Percentiles rank a stretch among this genome's conserved stretches.
Evolutionary conservation across 2,888 invertebrate genomes (phyloP).

Genomic region (Sinohyriopsis cumingii): DNA sequence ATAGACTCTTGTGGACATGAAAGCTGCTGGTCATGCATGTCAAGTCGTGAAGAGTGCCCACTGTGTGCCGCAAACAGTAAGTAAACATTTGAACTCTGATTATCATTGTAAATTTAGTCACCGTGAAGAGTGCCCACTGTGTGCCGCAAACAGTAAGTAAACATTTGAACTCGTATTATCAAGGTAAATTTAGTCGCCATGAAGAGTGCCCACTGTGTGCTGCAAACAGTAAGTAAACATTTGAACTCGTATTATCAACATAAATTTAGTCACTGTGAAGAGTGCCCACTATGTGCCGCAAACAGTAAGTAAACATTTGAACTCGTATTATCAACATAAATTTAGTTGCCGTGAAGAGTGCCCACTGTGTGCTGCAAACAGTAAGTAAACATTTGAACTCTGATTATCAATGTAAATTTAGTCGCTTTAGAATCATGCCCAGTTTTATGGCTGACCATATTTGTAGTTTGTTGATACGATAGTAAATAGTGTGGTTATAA

Average conservation of each 20-base stretch:
- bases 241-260: neutral
- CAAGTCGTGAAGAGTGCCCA: constrained; percentile 89
- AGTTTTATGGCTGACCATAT: too few species aligned
- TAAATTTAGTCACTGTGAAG: constrained; percentile 76
- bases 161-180: neutral
- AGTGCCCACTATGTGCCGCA: constrained; percentile 84
- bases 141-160: constrained; percentile 70
- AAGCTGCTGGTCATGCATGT: constrained; percentile 94
- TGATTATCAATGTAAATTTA: constrained; percentile 35
- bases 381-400: constrained; percentile 27
- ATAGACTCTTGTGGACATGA: constrained; percentile 97
- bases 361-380: constrained; percentile 80
- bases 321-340: too few species aligned
- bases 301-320: constrained; percentile 33
- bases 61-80: constrained; percentile 76
- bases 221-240: constrained; percentile 39
- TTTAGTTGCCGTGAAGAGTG: constrained; percentile 84
- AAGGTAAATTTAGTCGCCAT: constrained; percentile 78
- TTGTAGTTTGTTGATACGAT: too few species aligned
- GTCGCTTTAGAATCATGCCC: too few species aligned
- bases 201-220: constrained; percentile 86
- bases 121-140: constrained; percentile 89
- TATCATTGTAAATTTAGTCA: too few species aligned
- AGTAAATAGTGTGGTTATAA: too few species aligned
- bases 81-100: constrained; percentile 9